Base-by-base conservation (phyloP, 2,113 vertebrate genomes). In the Orientallactaga bullata region DNA sequence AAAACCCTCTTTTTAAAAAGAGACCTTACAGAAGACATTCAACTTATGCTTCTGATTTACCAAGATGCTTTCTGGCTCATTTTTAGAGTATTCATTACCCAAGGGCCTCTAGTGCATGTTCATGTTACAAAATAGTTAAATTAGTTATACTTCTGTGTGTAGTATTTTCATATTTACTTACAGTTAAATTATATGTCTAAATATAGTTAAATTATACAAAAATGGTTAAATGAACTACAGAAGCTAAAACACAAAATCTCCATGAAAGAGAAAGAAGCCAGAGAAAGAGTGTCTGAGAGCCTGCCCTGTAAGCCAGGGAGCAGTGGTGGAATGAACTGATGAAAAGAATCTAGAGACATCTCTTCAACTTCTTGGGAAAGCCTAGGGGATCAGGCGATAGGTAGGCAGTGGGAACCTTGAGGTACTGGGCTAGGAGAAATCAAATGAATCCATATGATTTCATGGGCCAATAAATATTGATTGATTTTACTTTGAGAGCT, bases 161-260 rank as follows among this genome's bases (percentile, higher is more conserved):
- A 90, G 47, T 55, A 78, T 87, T 95, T 95, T 91, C 87, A 30
- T 81, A 58, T 80, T 84, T 86, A 47, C 63, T 91, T 94, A 39
- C 72, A 92, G 79, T 87, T 93, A 72, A 76, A 87, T 81, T 87
- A 21, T 65, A 81, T 63, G 26, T 65, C 81, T 91, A 93, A 87
- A 80, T 60, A 81, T 77, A 93, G 85, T 35, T 84, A 55, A 83
- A 66, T 66, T 76, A 68, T 47, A 83, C 61, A 93, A 85, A 80
- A 89, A 58, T 68, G 72, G 47, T 85, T 95, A 79, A 95, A 77
- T 80, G 68, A 95, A 74, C 93, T 82, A 86, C 20, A 82, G 72
- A 90, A 94, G 7, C 73, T 82, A 68, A 88, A 73, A n/a, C 74
- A 83, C 47, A 84, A 95, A 95, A 92, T 72, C 71, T 26, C 63